Conservation (phyloP, 1,140 invertebrate species). For the Andrena cerasifolii region DNA sequence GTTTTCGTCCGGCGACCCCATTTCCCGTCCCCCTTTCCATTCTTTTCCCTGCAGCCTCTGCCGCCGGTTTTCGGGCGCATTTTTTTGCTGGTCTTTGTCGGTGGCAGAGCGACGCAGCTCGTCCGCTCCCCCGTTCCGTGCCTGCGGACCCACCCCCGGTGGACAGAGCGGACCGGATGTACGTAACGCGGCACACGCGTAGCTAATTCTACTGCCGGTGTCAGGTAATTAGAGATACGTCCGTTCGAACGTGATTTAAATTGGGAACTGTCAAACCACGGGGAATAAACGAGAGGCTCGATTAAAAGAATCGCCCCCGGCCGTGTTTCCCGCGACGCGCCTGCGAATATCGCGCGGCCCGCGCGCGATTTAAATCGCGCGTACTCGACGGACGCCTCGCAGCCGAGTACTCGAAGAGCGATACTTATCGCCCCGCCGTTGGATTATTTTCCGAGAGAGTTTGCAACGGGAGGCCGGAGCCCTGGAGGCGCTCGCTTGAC, state of each 20-base stretch:
- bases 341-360: neutral
- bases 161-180: neutral
- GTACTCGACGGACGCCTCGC: too few species aligned
- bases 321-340: neutral
- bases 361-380: too few species aligned
- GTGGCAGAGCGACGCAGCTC: constrained; percentile 1
- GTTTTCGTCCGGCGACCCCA: constrained; percentile 19
- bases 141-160: neutral
- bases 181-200: constrained; percentile 23
- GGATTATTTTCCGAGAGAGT: too few species aligned
- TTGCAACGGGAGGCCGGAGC: too few species aligned
- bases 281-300: constrained; percentile 25
- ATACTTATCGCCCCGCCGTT: too few species aligned
- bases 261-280: constrained; percentile 50
- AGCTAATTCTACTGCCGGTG: constrained; percentile 54
- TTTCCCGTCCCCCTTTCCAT: constrained; percentile 10
- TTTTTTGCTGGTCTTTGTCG: constrained; percentile 13
- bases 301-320: constrained; percentile 49
- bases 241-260: constrained; percentile 59
- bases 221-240: constrained; percentile 53
- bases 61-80: neutral
- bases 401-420: too few species aligned
- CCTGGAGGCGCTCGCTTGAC: too few species aligned
- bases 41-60: neutral
- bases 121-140: neutral